A percentile compares a stretch with the other conserved stretches of the same genome.
Conservation (phyloP, 1,140 invertebrate genomes). For the Trigoniulus corallinus region DNA sequence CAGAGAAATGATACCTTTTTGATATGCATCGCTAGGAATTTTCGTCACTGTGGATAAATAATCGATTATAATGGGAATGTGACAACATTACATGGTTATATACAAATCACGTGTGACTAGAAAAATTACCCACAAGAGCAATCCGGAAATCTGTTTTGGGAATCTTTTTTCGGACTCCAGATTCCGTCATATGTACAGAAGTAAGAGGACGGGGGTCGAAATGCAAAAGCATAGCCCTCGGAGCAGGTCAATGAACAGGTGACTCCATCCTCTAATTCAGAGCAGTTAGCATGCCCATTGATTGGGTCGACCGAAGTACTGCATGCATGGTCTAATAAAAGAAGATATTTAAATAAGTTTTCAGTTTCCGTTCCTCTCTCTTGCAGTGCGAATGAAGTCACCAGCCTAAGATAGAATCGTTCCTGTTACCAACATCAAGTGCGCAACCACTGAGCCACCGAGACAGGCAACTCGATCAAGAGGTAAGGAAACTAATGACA, state of each 20-base stretch:
- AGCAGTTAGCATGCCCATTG: conserved; percentile 39
- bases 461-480: too few species aligned
- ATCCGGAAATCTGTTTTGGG: conserved; percentile 33
- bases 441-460: too few species aligned
- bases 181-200: conserved; percentile 31
- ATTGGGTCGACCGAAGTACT: conserved; percentile 32
- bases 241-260: conserved; percentile 39
- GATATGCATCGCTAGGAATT: neutral
- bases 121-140: conserved; percentile 34
- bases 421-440: too few species aligned
- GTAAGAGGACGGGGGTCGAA: conserved; percentile 29
- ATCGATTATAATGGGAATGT: too few species aligned
- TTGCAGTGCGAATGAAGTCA: too few species aligned
- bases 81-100: too few species aligned
- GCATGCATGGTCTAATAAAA: conserved; percentile 35
- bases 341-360: neutral
- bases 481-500: too few species aligned
- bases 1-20: neutral
- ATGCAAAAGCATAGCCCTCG: conserved; percentile 40
- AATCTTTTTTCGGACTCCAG: conserved; percentile 30
- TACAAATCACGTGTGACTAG: too few species aligned
- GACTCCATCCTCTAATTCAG: conserved; percentile 26
- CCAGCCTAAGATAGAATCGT: too few species aligned
- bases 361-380: too few species aligned
- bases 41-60: neutral